phyloP scores from a whole-genome alignment of 2,797 vertebrate genomes.

The Sternotherus odoratus region DNA sequence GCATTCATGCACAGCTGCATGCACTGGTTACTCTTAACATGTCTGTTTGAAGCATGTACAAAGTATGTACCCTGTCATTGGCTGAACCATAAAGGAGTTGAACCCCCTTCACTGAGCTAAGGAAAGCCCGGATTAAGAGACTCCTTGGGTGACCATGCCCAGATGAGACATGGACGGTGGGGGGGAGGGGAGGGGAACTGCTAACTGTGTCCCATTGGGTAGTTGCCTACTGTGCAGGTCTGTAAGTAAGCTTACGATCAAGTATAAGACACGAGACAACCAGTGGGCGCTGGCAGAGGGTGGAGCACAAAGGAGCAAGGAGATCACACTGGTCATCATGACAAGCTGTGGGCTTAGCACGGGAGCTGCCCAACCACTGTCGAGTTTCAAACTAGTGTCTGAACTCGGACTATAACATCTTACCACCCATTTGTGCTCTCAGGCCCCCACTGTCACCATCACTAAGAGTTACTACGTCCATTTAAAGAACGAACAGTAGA shows the following conservation, averaged over 20 bases:
- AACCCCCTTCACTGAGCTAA: background rate
- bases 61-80: background rate
- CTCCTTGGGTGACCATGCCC: background rate
- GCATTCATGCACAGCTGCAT: background rate
- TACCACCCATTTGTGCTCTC: background rate
- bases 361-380: background rate
- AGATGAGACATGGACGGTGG: background rate
- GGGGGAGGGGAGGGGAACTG: background rate
- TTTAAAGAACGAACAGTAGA: background rate
- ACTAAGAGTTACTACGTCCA: background rate
- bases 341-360: background rate
- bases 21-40: background rate
- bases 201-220: background rate
- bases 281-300: background rate
- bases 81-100: background rate
- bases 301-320: background rate
- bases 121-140: background rate
- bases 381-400: background rate
- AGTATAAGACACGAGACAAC: background rate
- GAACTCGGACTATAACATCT: background rate
- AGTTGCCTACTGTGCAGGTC: background rate
- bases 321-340: background rate
- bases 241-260: no score
- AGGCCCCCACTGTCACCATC: no score
- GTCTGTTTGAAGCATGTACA: no score